Evolutionary conservation across 2,888 invertebrate species (phyloP).

Genomic region (Acronicta leporina): DNA sequence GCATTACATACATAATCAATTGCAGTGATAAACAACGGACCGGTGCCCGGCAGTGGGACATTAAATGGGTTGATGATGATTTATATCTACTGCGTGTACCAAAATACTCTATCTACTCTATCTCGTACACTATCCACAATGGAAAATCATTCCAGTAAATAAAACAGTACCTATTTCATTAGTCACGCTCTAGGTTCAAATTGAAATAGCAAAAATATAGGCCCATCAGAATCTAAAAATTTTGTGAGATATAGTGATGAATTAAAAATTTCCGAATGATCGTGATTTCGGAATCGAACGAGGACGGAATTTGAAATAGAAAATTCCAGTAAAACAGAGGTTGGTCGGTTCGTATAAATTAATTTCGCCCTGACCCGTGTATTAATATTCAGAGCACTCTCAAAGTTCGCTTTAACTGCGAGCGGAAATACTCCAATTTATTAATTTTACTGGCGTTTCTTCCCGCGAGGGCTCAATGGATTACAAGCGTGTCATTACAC

Average conservation of each 20-base stretch:
- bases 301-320: conserved; percentile 79
- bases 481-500: conserved; percentile 66
- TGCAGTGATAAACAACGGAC: no score
- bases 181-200: conserved; percentile 4
- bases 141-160: neutral
- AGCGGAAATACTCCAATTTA: conserved; percentile 82
- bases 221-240: conserved; percentile 37
- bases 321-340: conserved; percentile 79
- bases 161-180: neutral
- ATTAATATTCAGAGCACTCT: conserved; percentile 87
- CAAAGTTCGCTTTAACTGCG: conserved; percentile 84
- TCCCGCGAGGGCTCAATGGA: conserved; percentile 64
- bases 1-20: no score
- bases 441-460: conserved; percentile 78
- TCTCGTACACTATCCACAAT: no score
- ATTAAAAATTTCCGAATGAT: conserved; percentile 59
- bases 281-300: conserved; percentile 76
- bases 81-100: no score
- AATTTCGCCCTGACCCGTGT: conserved; percentile 83
- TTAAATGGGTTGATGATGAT: no score
- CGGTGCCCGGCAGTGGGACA: no score
- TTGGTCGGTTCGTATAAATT: conserved; percentile 84
- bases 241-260: conserved; percentile 42
- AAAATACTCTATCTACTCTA: no score
- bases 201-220: conserved; percentile 24